A percentile compares a stretch with the other conserved stretches of the same genome.
phyloP scores from a whole-genome alignment of 2,888 invertebrate genomes.

The Brachyptera putata region DNA sequence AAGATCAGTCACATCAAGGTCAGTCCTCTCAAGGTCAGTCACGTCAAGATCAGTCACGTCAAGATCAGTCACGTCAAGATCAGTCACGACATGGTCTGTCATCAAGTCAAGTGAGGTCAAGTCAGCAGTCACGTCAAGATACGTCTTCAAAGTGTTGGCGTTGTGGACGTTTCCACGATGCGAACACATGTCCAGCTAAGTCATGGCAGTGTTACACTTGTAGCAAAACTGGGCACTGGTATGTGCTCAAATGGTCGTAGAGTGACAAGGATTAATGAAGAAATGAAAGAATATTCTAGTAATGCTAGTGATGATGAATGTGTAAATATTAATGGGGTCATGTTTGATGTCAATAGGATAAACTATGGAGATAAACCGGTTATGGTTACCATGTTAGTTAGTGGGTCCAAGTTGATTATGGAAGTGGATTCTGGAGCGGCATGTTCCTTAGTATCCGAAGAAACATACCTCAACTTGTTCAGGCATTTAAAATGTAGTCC shows the following conservation, averaged over 20 bases:
- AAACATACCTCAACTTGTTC: neutral
- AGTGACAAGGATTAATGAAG: neutral
- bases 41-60: too few species aligned
- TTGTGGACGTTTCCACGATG: neutral
- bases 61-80: neutral
- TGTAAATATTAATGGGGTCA: too few species aligned
- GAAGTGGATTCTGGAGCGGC: constrained; percentile 8
- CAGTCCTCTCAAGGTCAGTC: too few species aligned
- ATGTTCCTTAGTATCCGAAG: neutral
- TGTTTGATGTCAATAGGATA: too few species aligned
- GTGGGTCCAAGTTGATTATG: neutral
- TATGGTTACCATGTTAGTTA: neutral
- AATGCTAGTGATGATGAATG: too few species aligned
- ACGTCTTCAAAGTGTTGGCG: neutral
- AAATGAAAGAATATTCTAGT: too few species aligned
- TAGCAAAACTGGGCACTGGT: neutral
- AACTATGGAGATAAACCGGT: too few species aligned
- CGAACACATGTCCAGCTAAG: neutral
- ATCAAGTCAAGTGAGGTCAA: neutral
- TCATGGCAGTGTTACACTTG: neutral
- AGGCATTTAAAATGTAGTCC: neutral
- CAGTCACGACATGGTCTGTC: neutral
- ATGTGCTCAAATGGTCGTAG: neutral
- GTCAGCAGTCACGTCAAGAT: neutral
- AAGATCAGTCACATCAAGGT: too few species aligned